Percentiles rank a stretch among this genome's conserved stretches.
phyloP scores from a whole-genome alignment of 2,797 vertebrate genomes.

The Hyperoplus immaculatus region DNA sequence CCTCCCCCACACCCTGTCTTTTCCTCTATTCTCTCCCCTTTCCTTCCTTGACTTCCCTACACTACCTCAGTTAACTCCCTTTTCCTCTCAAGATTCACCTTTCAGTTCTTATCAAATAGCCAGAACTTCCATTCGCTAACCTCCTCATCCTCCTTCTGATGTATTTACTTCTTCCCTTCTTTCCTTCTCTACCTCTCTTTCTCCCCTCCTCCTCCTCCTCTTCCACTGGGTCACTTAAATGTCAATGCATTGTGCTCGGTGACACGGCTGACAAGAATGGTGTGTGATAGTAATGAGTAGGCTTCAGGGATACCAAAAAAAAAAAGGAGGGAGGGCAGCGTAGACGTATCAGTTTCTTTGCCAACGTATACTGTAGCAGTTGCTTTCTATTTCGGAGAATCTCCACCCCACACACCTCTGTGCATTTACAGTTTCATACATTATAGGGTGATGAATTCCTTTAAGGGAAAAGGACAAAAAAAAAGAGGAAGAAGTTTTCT shows the following conservation, averaged over 20 bases:
- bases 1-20: not conserved
- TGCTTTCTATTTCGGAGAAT: not conserved
- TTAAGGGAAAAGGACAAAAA: too few relatives aligned
- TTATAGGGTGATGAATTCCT: too few relatives aligned
- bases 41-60: slow-evolving; percentile 11
- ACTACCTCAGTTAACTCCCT: slow-evolving; percentile 17
- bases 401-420: not conserved
- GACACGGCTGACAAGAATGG: slow-evolving; percentile 66
- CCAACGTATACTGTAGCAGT: not conserved
- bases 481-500: not conserved
- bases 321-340: slow-evolving; percentile 40
- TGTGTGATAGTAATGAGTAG: slow-evolving; percentile 70
- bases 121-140: slow-evolving; percentile 14
- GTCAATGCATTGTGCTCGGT: slow-evolving; percentile 70
- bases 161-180: slow-evolving; percentile 20
- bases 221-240: slow-evolving; percentile 67
- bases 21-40: slow-evolving; percentile 18
- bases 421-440: not conserved
- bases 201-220: slow-evolving; percentile 20
- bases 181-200: not conserved
- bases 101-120: slow-evolving; percentile 23
- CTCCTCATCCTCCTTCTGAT: slow-evolving; percentile 8
- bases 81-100: slow-evolving; percentile 22
- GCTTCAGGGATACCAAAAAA: slow-evolving; percentile 31
- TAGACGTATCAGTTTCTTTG: slow-evolving; percentile 56